Conservation (phyloP, 2,888 invertebrate genomes). For the Charanyca ferruginea region DNA sequence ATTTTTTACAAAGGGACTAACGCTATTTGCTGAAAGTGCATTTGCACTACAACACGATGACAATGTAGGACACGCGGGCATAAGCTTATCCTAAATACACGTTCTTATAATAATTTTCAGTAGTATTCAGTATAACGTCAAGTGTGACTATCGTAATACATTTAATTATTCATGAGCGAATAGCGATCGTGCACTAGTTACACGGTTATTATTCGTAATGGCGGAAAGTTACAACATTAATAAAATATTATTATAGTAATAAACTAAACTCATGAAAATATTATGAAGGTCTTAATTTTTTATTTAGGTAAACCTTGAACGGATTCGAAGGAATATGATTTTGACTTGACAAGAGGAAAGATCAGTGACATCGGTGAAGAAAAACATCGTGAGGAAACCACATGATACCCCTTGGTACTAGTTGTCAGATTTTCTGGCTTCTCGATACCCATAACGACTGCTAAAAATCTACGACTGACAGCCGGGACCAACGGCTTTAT, state of each 20-base stretch:
- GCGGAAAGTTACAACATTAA: slow-evolving; percentile 38
- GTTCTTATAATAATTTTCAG: not conserved
- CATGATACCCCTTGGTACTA: too few species aligned
- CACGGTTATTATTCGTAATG: slow-evolving; percentile 47
- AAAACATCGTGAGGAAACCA: too few species aligned
- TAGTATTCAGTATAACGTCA: not conserved
- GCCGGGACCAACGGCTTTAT: too few species aligned
- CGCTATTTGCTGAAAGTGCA: too few species aligned
- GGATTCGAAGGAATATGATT: not conserved
- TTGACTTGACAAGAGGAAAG: not conserved
- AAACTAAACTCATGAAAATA: slow-evolving; percentile 24
- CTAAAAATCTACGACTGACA: too few species aligned
- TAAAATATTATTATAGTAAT: slow-evolving; percentile 16
- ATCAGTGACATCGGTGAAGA: too few species aligned
- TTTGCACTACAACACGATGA: too few species aligned
- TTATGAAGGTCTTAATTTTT: slow-evolving; percentile 15
- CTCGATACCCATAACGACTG: too few species aligned
- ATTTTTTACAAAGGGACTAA: too few species aligned
- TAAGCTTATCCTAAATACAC: not conserved
- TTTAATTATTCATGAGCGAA: slow-evolving; percentile 32
- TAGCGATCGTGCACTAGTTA: slow-evolving; percentile 39
- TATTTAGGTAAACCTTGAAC: slow-evolving; percentile 1
- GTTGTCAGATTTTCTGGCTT: too few species aligned
- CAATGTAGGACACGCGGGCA: too few species aligned
- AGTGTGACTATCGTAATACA: not conserved